phyloP scores from a whole-genome alignment of 2,888 invertebrate species.

The Atethmia centrago region DNA sequence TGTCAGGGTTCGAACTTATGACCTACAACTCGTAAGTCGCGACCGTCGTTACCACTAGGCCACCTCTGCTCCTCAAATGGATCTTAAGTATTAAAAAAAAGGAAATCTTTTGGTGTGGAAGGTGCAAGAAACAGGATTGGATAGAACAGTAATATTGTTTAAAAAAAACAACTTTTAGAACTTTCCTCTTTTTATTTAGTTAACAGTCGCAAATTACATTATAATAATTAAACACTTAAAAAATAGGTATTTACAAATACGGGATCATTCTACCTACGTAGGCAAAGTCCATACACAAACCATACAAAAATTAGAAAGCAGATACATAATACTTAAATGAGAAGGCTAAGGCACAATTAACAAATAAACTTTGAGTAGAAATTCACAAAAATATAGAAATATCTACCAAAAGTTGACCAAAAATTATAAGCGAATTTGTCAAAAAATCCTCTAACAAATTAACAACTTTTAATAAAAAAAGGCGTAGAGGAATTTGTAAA shows the following conservation, averaged over 20 bases:
- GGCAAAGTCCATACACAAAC: conserved; percentile 88
- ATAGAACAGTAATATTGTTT: neutral
- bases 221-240: conserved; percentile 86
- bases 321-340: conserved; percentile 77
- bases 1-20: too few relatives aligned
- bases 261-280: conserved; percentile 89
- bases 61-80: too few relatives aligned
- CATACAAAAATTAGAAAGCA: conserved; percentile 87
- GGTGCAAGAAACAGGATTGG: neutral
- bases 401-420: conserved; percentile 68
- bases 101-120: neutral
- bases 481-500: conserved; percentile 71
- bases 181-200: conserved; percentile 87
- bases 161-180: conserved; percentile 71
- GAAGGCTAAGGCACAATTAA: conserved; percentile 68
- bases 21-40: too few relatives aligned
- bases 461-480: conserved; percentile 78
- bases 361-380: conserved; percentile 68
- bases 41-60: too few relatives aligned
- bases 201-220: conserved; percentile 89
- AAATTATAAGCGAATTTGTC: conserved; percentile 69
- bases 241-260: conserved; percentile 88
- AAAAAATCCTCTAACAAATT: conserved; percentile 72
- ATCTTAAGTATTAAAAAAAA: too few relatives aligned
- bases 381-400: conserved; percentile 64